phyloP scores from a whole-genome alignment of 2,888 invertebrate species.

The Phoenoteleia sp. region DNA sequence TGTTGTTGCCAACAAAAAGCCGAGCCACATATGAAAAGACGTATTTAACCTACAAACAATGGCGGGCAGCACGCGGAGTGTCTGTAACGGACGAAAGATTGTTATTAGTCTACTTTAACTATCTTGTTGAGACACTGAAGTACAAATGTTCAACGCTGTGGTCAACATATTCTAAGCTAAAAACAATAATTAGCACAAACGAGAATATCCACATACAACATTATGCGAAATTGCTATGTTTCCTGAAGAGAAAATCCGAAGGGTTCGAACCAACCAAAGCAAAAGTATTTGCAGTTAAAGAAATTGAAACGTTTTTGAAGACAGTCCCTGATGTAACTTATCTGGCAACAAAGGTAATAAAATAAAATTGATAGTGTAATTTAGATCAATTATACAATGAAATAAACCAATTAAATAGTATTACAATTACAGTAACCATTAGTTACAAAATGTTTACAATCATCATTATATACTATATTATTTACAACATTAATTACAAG shows the following conservation, averaged over 20 bases:
- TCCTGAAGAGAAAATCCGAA: constrained; percentile 68
- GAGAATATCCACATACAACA: background rate
- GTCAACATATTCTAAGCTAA: constrained; percentile 51
- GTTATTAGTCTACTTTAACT: constrained; percentile 67
- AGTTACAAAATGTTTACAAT: background rate
- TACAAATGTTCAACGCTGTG: constrained; percentile 71
- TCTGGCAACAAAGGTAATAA: constrained; percentile 11
- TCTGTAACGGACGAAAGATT: constrained; percentile 3
- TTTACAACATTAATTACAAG: background rate
- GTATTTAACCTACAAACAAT: constrained; percentile 1
- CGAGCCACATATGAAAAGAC: background rate
- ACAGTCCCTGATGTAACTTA: constrained; percentile 8
- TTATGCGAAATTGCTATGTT: constrained; percentile 2
- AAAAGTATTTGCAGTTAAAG: background rate
- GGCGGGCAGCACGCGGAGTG: background rate
- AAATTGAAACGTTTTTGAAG: constrained; percentile 11
- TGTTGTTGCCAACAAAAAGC: constrained; percentile 1
- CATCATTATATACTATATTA: background rate
- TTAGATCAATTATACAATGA: background rate
- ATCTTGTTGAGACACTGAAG: constrained; percentile 66
- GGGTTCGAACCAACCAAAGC: constrained; percentile 52
- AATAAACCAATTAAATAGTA: background rate
- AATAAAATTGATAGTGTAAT: background rate
- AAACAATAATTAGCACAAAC: background rate
- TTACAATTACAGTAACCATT: background rate